Base-by-base conservation (phyloP, 2,113 vertebrate species). In the Vulpes vulpes region DNA sequence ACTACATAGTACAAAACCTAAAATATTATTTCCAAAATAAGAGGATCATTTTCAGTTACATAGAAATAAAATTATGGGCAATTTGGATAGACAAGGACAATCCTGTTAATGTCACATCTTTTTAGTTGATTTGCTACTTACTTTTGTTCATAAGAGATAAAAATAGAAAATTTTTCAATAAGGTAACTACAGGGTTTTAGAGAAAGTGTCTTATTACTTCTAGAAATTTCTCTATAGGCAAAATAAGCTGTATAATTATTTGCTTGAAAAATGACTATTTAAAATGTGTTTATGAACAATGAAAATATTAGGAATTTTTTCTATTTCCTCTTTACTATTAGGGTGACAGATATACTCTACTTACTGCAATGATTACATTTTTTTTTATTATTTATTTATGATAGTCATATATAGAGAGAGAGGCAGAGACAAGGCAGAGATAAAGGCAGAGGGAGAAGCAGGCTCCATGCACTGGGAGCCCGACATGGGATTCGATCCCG, bases 21-120 rank as follows among this genome's bases (percentile, higher is more conserved):
- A 82, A 87, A 78, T 87, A 55, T 27, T 60, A 81, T 53, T 95
- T 95, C 38, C 57, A 74, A 90, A 79, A 8, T 38, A 87, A 71
- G 15, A 16, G 23, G 11, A 3, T 94, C 38, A 76, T 78, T 82
- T 84, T 94, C 59, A 76, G 2, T 88, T 96, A 64, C 6, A 32
- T 7, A 76, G 32, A n/a, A 84, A 84, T 79, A 59, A 27, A 76
- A 64, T 51, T 88, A 65, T 79, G 20, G 5, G 14, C 91, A 27
- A 69, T 60, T 57, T 88, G 53, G 80, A 7, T 73, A 71, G 25
- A 55, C 30, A 10, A 94, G 94, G n/a, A 9, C 25, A 53, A 1
- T 87, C 22, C 74, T 87, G 5, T 7, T 20, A 35, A 20, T 73
- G 55, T 57, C 43, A 74, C 32, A 17, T 27, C 20, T 78, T 59